Base-by-base conservation (phyloP, 1,140 invertebrate species). In the Colletes gigas region DNA sequence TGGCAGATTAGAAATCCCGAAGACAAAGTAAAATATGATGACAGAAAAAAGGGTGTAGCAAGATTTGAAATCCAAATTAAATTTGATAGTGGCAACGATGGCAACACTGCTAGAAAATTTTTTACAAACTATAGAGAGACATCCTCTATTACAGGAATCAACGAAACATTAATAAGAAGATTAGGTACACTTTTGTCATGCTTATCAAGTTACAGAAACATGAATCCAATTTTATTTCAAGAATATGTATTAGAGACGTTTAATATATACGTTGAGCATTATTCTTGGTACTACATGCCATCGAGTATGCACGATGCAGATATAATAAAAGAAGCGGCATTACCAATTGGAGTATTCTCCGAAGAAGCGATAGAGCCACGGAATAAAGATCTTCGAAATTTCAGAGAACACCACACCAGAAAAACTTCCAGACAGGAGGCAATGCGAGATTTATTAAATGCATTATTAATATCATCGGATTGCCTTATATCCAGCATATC, bases 11-110 rank as follows among this genome's bases (percentile, higher is more conserved):
- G 39, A 15, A 62, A 1, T 60, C 1, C 19, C 2, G 15, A 60
- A 14, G 41, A 72, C 6, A 62, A 72, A 54, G 4, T 14, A 4
- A 60, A 59, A 7, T 59, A 21, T 9, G n/a, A 92, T 65, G 77
- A 55, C 41, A 5, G 14, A 5, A 55, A 57, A 54, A 14, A 54
- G 9, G 14, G 12, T 54, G 12, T 12, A 54, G 15, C 12, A 54
- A 12, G 4, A 39, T 17, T 57, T 41, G 4, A 70, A 70, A 70
- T 6, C 6, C 1, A 10, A 21, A 8, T 21, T 59, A 4, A 19
- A 59, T 21, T 8, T 21, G 21, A 7, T 59, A 8, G n/a, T 59
- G 8, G 57, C 19, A 59, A 21, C 21, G 10, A 6, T 1, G 57
- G 57, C 8, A 59, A 59, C 10, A 10, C 10, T 6, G 57, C 57